phyloP scores from a whole-genome alignment of 2,797 vertebrate species.

The Platalea minor region DNA sequence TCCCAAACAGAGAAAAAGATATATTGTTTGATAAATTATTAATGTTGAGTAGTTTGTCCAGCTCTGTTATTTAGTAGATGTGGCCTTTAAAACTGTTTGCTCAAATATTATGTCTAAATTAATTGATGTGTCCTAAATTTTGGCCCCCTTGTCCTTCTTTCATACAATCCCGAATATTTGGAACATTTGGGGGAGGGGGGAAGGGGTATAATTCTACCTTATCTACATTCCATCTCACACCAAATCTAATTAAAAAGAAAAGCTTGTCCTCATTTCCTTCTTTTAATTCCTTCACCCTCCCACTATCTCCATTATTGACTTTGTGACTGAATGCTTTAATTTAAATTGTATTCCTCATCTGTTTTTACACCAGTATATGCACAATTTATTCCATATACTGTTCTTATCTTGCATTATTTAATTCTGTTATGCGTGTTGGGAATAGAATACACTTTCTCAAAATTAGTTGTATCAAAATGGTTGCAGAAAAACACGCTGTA shows the following conservation, averaged over 20 bases:
- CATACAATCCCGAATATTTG: background rate
- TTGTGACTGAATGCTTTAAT: background rate
- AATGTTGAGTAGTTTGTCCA: background rate
- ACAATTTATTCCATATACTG: background rate
- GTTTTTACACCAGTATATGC: background rate
- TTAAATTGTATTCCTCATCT: background rate
- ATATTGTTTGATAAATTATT: background rate
- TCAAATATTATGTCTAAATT: background rate
- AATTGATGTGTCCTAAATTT: background rate
- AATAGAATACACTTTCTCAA: background rate
- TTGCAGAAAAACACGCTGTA: background rate
- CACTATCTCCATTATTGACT: background rate
- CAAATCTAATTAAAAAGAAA: background rate
- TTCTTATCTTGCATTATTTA: background rate
- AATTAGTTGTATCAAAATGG: background rate
- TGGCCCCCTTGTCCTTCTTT: rapidly evolving
- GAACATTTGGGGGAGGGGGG: background rate
- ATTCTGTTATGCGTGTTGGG: background rate
- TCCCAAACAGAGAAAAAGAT: background rate
- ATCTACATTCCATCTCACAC: background rate
- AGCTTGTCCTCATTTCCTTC: background rate
- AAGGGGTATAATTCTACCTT: background rate
- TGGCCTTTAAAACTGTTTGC: rapidly evolving
- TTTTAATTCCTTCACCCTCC: background rate
- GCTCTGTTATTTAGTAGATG: background rate